Percentiles rank a stretch among this genome's conserved stretches.
Conservation (phyloP, 64 coral and sea anemone genomes). For the Pachyseris speciosa region DNA sequence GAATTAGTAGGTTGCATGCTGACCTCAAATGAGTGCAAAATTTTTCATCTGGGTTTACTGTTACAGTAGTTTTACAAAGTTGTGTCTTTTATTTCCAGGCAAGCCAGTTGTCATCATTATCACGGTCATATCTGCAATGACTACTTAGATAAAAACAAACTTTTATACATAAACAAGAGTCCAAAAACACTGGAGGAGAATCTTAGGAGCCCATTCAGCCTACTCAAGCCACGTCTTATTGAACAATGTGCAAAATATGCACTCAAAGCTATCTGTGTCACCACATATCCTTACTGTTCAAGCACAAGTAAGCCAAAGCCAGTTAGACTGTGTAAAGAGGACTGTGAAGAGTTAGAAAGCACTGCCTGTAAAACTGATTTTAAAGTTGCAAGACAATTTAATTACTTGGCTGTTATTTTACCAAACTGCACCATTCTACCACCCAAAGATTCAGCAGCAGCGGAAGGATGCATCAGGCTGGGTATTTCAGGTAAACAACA, state of each 20-base stretch:
- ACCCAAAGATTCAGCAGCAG: constrained; percentile 13
- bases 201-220: constrained; percentile 63
- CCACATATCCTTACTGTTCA: constrained; percentile 86
- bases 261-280: constrained; percentile 81
- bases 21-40: too few relatives aligned
- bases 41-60: too few relatives aligned
- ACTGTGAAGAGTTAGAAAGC: constrained; percentile 85
- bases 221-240: constrained; percentile 63
- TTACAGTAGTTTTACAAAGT: not conserved
- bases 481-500: constrained; percentile 66
- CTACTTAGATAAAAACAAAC: constrained; percentile 83
- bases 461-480: constrained; percentile 72
- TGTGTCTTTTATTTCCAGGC: constrained; percentile 55
- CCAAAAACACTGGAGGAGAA: constrained; percentile 74
- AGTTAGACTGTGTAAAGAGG: constrained; percentile 76
- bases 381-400: constrained; percentile 26
- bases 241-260: constrained; percentile 85
- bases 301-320: constrained; percentile 65
- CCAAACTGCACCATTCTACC: constrained; percentile 83
- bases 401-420: constrained; percentile 58
- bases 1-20: too few relatives aligned
- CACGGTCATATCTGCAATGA: constrained; percentile 77
- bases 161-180: constrained; percentile 81
- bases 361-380: constrained; percentile 85
- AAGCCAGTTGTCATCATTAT: constrained; percentile 88